Percentiles rank a stretch among this genome's conserved stretches.
phyloP scores from a whole-genome alignment of 2,113 vertebrate species.

The Antidorcas marsupialis region DNA sequence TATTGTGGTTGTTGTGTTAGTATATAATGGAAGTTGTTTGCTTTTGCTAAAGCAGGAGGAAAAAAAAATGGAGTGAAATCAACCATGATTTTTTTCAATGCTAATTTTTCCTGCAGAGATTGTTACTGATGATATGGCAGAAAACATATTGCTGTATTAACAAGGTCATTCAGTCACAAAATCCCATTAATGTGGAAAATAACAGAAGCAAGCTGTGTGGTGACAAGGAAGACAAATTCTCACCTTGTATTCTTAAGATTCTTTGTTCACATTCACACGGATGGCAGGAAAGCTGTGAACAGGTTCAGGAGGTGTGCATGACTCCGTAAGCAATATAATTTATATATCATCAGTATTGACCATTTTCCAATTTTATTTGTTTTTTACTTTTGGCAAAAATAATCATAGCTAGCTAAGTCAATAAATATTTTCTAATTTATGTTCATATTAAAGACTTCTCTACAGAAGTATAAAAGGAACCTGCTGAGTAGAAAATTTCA shows the following conservation, averaged over 20 bases:
- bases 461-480: conserved; percentile 9
- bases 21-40: conserved; percentile 63
- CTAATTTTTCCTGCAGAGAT: conserved; percentile 56
- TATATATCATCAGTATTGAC: not conserved
- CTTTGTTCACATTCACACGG: conserved; percentile 62
- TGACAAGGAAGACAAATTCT: conserved; percentile 70
- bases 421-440: conserved; percentile 15
- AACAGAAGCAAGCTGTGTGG: conserved; percentile 63
- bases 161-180: conserved; percentile 78
- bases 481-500: conserved; percentile 44
- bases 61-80: conserved; percentile 62
- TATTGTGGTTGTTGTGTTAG: not conserved
- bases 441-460: not conserved
- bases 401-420: not conserved
- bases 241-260: conserved; percentile 47
- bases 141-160: conserved; percentile 78
- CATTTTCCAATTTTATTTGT: not conserved
- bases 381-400: conserved; percentile 27
- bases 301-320: not conserved
- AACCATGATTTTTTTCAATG: conserved; percentile 38
- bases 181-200: conserved; percentile 79
- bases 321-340: conserved; percentile 3
- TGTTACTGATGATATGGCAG: conserved; percentile 68
- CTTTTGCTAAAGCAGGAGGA: conserved; percentile 46
- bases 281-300: conserved; percentile 32